These are phyloP conservation scores for Escarpia spicata DNA, from an alignment of 2,888 invertebrate genomes.

Conservation along the genomic window DNA sequence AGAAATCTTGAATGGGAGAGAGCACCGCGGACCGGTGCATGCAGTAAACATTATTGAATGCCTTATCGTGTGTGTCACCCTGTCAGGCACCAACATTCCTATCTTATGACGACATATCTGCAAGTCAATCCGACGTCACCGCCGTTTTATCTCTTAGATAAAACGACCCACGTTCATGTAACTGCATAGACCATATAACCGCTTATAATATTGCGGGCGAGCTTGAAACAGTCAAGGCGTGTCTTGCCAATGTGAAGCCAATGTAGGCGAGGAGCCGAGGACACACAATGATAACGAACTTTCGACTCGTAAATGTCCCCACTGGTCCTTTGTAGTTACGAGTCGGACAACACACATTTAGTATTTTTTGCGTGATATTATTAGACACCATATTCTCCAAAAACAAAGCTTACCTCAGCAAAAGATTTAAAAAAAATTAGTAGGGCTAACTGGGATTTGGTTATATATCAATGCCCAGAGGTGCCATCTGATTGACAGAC, in stretches of 20 bases:
- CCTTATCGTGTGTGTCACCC: background rate
- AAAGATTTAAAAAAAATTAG: no score
- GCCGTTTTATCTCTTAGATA: background rate
- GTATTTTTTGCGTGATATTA: background rate
- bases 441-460: no score
- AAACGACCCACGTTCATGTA: background rate
- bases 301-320: background rate
- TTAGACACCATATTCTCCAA: background rate
- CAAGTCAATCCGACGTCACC: background rate
- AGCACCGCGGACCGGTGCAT: background rate
- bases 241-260: background rate
- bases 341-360: background rate
- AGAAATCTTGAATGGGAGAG: background rate
- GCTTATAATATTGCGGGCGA: background rate
- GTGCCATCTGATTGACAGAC: no score
- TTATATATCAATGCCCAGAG: no score
- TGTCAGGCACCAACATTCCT: background rate
- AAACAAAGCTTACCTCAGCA: background rate
- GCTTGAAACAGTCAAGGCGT: background rate
- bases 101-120: background rate
- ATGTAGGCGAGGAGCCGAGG: background rate
- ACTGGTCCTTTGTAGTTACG: background rate
- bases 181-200: background rate
- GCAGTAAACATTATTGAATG: background rate
- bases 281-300: no score